These are phyloP conservation scores for Miniopterus natalensis DNA, from an alignment of 2,113 vertebrate genomes.

Conservation along the genomic window DNA sequence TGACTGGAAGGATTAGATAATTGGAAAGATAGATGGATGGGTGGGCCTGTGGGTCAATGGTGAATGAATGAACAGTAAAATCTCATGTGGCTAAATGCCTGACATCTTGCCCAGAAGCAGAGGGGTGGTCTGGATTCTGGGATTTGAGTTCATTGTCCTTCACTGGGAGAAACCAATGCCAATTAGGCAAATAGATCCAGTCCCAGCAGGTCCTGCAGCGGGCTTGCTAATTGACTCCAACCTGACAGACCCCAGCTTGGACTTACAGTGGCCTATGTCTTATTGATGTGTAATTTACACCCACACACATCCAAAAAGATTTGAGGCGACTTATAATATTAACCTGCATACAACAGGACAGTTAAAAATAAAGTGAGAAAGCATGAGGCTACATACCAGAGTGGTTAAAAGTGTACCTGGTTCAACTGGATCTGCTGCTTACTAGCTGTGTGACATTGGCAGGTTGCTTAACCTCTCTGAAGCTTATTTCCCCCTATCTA, in stretches of 20 bases:
- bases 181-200: conserved; percentile 81
- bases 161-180: conserved; percentile 71
- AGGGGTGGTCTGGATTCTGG: conserved; percentile 74
- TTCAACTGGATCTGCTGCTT: not conserved
- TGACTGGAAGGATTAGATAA: not conserved
- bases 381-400: not conserved
- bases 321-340: conserved; percentile 50
- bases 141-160: conserved; percentile 82
- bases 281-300: conserved; percentile 77
- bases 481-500: not conserved
- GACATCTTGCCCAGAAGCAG: conserved; percentile 79
- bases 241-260: conserved; percentile 52
- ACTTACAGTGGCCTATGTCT: conserved; percentile 64
- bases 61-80: conserved; percentile 68
- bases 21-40: conserved; percentile 49
- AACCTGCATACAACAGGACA: conserved; percentile 20
- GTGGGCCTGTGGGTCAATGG: conserved; percentile 50
- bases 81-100: conserved; percentile 66
- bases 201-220: conserved; percentile 70
- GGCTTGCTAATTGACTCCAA: conserved; percentile 77
- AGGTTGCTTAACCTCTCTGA: conserved; percentile 51
- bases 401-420: not conserved
- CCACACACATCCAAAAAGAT: conserved; percentile 58
- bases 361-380: conserved; percentile 22
- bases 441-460: not conserved